Evolutionary conservation across 2,888 invertebrate genomes (phyloP), one percentile per base, ranked within the genome.

Genomic region (Drosophila phalerata): DNA sequence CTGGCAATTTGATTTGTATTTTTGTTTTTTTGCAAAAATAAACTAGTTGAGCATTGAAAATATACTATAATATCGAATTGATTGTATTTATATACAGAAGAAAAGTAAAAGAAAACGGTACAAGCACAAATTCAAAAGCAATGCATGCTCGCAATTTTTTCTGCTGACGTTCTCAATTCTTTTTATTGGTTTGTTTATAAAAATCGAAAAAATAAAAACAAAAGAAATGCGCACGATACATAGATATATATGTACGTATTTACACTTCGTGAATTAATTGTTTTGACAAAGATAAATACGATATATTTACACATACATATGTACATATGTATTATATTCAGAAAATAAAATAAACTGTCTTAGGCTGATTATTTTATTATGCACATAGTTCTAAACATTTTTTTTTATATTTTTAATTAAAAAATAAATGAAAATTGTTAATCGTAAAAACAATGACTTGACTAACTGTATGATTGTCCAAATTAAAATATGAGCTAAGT

Each of bases 1-100:
- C 84, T 81, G 76, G 67, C 73, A 71, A 61, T 86, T 83, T 84
- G 73, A 85, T 85, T 77, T 58, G 62, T 65, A 15, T 81, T 79
- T 73, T 76, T 53, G 81, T 86, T 78, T 86, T 78, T 83, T 74
- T 34, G 65, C 65, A 73, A 75, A 87, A 77, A 70, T 64, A 72
- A 73, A 75, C 83, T 77, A 64, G 77, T 81, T 64, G 57, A 15
- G 17, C 56, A 61, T 65, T 55, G 6, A 52, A 56, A 43, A 55
- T 34, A 52, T 37, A 48, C 45, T 47, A 60, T 52, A 74, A 66
- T 42, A 67, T 61, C n/a, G 25, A 37, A 28, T 48, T 48, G 10
- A 5, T 48, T 74, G 42, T 48, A 69, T 61, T 66, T 57, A 56
- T 13, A 13, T 13, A 34, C 57, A 51, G 28, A 28, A 22, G 22